Percentiles rank a stretch among this genome's conserved stretches.
phyloP scores from a whole-genome alignment of 2,797 vertebrate genomes.

The Botia almorhae region DNA sequence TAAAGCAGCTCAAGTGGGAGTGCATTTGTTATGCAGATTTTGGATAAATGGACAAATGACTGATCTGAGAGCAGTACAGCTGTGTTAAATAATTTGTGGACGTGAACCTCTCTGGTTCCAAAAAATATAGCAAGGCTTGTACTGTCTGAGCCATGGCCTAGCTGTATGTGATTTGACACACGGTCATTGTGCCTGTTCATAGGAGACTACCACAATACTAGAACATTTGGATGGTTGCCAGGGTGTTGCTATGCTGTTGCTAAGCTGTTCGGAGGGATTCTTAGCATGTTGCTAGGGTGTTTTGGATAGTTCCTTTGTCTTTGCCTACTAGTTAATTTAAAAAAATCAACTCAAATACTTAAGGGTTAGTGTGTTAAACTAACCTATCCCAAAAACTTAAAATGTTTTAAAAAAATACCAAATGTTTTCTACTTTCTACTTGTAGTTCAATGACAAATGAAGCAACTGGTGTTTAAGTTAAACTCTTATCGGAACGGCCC shows the following conservation, averaged over 20 bases:
- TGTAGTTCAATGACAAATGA: too few species aligned
- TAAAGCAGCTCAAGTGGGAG: constrained; percentile 31
- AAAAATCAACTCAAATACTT: too few species aligned
- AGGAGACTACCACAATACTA: too few species aligned
- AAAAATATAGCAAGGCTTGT: background rate
- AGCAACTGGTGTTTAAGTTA: constrained; percentile 1
- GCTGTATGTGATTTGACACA: background rate
- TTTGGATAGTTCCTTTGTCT: too few species aligned
- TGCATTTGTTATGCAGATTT: constrained; percentile 39
- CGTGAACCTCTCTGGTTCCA: background rate
- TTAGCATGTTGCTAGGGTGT: too few species aligned
- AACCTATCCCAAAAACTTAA: too few species aligned
- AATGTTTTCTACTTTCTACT: too few species aligned
- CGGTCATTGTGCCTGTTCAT: too few species aligned
- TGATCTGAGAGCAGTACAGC: constrained; percentile 28
- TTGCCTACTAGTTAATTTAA: too few species aligned
- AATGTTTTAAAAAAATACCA: too few species aligned
- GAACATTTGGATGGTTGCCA: background rate
- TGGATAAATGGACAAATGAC: background rate
- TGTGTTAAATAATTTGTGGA: constrained; percentile 26
- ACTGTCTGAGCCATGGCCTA: background rate
- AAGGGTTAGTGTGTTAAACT: too few species aligned
- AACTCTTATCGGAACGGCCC: constrained; percentile 14
- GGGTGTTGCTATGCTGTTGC: background rate
- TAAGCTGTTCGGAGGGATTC: too few species aligned